Evolutionary conservation across 2,113 vertebrate species (phyloP), one percentile per base, ranked within the genome.

Genomic region (Motacilla alba): DNA sequence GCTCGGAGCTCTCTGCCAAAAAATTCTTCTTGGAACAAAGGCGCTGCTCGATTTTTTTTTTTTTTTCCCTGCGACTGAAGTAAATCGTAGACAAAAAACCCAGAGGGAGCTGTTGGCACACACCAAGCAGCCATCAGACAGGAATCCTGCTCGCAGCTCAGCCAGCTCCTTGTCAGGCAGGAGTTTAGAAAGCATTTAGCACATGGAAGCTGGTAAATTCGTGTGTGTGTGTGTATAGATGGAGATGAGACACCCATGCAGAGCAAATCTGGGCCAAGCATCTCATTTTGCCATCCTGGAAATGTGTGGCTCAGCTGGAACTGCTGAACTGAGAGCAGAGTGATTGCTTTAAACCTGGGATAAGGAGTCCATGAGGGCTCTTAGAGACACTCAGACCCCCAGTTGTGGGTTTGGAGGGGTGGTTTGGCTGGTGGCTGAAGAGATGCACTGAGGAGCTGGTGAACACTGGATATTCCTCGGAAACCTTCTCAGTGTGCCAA

Each of bases 51-150:
- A 33, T 43, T 24, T 24, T 28, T n/a, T 35, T 56, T n/a, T 74
- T 28, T 52, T 79, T 53, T 55, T 31, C 15, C 52, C 66, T 52
- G 62, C 13, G 26, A 33, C 26, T 23, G 56, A 76, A 94, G 94
- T 84, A 70, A 90, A 86, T 93, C 73, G 95, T 55, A 80, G 78
- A 83, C 79, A 53, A 91, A 94, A 96, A 95, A 46, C 69, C 85
- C 85, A 96, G 90, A 96, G 91, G 80, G 90, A 97, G 87, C 70
- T 96, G 79, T 89, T 96, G 80, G 87, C 96, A 95, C 56, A 56
- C 56, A 72, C 14, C 56, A 46, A 1, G 16, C 59, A 74, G 85
- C 56, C 90, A 94, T 86, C 70, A 91, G 62, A 74, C 84, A 90
- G 46, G 70, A 90, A 79, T 87, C 60, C 75, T 82, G 44, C 50